phyloP scores from a whole-genome alignment of 53 echinoderm and acorn worm species.

The Crossaster papposus region DNA sequence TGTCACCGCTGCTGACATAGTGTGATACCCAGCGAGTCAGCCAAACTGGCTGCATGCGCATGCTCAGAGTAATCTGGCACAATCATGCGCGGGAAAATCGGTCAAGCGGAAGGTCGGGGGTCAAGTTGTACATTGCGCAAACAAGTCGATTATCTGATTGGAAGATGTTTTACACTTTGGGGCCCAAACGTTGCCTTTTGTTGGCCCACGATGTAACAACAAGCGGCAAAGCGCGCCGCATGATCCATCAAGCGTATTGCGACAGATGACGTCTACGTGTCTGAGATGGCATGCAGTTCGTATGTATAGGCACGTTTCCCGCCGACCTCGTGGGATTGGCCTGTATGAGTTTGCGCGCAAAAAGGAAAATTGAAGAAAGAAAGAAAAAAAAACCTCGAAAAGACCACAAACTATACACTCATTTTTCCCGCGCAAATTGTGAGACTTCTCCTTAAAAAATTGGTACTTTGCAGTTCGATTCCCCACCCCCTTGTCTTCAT shows the following conservation, averaged over 20 bases:
- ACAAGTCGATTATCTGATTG: constrained; percentile 60
- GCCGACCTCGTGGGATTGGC: constrained; percentile 32
- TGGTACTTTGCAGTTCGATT: constrained; percentile 21
- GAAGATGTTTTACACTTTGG: constrained; percentile 63
- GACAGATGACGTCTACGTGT: constrained; percentile 39
- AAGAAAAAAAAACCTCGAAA: not conserved
- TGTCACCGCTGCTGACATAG: not conserved
- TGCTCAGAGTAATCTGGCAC: constrained; percentile 36
- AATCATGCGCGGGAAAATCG: constrained; percentile 48
- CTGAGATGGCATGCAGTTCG: constrained; percentile 31
- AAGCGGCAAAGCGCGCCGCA: constrained; percentile 2
- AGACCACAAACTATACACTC: constrained; percentile 18
- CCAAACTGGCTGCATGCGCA: not conserved
- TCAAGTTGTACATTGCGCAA: constrained; percentile 19
- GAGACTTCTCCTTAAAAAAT: constrained; percentile 14
- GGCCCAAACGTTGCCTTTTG: constrained; percentile 59
- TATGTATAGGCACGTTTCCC: constrained; percentile 51
- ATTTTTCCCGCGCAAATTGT: constrained; percentile 15
- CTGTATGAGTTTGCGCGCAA: constrained; percentile 21
- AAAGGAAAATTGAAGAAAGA: constrained; percentile 15
- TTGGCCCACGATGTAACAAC: constrained; percentile 62
- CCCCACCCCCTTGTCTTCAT: constrained; percentile 3
- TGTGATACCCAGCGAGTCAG: not conserved
- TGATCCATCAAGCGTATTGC: constrained; percentile 47
- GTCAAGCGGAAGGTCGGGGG: constrained; percentile 43